Evolutionary conservation across 2,888 invertebrate genomes (phyloP).

Genomic region (Helobdella robusta): DNA sequence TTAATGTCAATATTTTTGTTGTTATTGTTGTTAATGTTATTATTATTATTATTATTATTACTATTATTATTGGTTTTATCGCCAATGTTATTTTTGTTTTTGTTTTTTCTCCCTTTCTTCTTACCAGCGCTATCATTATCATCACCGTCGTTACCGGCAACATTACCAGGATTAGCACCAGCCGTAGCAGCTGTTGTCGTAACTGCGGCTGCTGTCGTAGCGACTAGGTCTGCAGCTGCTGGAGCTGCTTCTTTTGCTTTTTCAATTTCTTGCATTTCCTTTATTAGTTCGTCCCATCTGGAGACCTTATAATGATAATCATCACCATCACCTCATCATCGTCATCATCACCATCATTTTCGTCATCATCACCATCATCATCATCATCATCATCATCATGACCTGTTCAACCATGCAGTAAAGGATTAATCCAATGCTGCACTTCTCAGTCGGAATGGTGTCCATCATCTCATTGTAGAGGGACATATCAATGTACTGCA

Average conservation of each 20-base stretch:
- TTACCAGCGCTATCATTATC: not conserved
- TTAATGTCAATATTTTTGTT: not conserved
- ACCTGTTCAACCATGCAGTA: slow-evolving; percentile 25
- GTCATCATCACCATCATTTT: too few species aligned
- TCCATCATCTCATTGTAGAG: slow-evolving; percentile 14
- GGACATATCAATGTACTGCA: not conserved
- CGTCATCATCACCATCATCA: too few species aligned
- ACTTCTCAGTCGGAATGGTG: not conserved
- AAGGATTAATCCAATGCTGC: slow-evolving; percentile 11
- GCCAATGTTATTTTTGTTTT: not conserved
- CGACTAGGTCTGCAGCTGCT: too few species aligned
- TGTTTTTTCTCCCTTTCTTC: not conserved
- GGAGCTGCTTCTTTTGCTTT: too few species aligned
- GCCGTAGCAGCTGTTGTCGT: not conserved
- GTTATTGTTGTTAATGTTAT: not conserved
- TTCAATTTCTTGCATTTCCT: too few species aligned
- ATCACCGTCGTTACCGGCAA: too few species aligned
- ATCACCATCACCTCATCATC: too few species aligned
- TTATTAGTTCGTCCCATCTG: too few species aligned
- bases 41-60: not conserved
- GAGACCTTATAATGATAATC: too few species aligned
- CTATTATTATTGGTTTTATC: not conserved
- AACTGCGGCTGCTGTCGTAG: too few species aligned
- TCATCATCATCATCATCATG: not conserved
- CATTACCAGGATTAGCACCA: too few species aligned